Conservation (phyloP, 92 coral and sea anemone genomes). For the Epizoanthus stellaris region DNA sequence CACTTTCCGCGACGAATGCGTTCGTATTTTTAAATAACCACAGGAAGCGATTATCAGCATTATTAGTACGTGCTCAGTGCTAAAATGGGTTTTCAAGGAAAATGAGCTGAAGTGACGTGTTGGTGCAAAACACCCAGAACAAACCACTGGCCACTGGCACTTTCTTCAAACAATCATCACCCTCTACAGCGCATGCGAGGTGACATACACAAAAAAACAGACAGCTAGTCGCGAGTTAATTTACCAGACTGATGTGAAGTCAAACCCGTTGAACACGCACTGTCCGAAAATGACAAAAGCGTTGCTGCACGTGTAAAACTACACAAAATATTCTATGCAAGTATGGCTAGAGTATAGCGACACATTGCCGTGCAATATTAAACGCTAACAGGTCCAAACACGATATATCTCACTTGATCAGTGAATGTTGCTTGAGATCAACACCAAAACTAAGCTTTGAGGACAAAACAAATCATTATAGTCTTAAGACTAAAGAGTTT, state of each 20-base stretch:
- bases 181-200: neutral
- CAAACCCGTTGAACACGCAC: neutral
- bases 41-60: neutral
- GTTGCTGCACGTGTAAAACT: too few relatives aligned
- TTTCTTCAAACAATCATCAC: neutral
- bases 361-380: too few relatives aligned
- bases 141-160: too few relatives aligned
- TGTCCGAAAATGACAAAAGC: too few relatives aligned
- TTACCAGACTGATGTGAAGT: neutral
- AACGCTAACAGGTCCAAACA: neutral
- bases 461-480: slow-evolving; percentile 18
- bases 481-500: neutral
- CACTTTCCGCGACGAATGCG: neutral
- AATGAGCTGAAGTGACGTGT: neutral
- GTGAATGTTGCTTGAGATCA: neutral
- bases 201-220: neutral
- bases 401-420: neutral
- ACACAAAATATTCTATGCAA: too few relatives aligned
- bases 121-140: neutral
- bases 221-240: neutral
- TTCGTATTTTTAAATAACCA: neutral
- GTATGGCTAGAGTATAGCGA: too few relatives aligned
- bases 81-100: neutral
- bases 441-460: slow-evolving; percentile 8
- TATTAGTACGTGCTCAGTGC: neutral